These are phyloP conservation scores for Regulus satrapa DNA, from an alignment of 2,113 vertebrate species.

Conservation along the genomic window DNA sequence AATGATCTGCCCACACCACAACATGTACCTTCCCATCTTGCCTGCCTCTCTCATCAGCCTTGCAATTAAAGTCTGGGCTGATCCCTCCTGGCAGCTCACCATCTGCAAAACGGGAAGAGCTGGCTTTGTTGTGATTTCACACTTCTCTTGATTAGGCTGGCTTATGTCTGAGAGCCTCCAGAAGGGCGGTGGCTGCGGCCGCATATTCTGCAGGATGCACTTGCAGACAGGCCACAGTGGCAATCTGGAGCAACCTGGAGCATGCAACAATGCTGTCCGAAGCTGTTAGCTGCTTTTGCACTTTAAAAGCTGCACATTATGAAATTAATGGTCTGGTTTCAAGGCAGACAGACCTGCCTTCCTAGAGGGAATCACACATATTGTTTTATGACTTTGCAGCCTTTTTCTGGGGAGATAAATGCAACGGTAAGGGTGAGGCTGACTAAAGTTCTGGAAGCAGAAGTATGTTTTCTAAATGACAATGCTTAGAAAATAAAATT, in stretches of 20 bases:
- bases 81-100: constrained; percentile 67
- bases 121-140: constrained; percentile 61
- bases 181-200: not conserved
- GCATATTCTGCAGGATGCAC: not conserved
- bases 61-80: constrained; percentile 56
- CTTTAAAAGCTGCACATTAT: not conserved
- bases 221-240: not conserved
- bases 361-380: fast-evolving
- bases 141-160: constrained; percentile 29
- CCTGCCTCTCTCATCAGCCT: constrained; percentile 36
- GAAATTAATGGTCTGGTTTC: not conserved
- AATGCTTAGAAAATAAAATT: not conserved
- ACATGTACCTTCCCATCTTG: not conserved
- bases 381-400: not conserved
- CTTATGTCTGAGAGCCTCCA: constrained; percentile 2
- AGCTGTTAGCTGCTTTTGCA: not conserved
- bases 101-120: constrained; percentile 56
- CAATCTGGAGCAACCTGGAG: constrained; percentile 15
- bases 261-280: not conserved
- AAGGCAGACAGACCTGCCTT: not conserved
- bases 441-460: not conserved
- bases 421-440: not conserved
- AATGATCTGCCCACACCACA: constrained; percentile 27
- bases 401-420: not conserved
- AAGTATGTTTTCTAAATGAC: not conserved